phyloP scores from a whole-genome alignment of 2,797 vertebrate genomes.

The Glyptemys insculpta region DNA sequence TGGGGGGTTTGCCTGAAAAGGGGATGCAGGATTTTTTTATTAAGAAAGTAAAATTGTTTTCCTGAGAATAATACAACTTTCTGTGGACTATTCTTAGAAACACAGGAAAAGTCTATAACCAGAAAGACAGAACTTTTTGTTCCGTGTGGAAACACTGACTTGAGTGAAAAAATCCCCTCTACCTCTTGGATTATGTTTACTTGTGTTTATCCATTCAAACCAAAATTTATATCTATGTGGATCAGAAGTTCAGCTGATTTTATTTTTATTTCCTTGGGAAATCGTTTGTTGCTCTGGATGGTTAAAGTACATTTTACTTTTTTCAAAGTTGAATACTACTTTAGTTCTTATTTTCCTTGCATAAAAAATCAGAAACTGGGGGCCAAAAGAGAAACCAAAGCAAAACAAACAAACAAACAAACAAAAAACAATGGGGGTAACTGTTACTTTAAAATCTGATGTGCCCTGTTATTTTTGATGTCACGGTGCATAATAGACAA shows the following conservation, averaged over 20 bases:
- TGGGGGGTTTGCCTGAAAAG: neutral
- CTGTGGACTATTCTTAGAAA: neutral
- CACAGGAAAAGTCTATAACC: neutral
- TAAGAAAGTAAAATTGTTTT: neutral
- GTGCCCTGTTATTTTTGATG: neutral
- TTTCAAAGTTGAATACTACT: neutral
- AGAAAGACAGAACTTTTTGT: neutral
- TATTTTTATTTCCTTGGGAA: neutral
- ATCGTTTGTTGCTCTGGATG: neutral
- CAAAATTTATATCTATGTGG: neutral
- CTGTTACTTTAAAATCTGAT: neutral
- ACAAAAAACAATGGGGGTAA: too few species aligned
- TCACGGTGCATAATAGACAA: neutral
- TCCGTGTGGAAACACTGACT: neutral
- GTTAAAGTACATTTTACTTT: neutral
- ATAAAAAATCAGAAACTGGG: neutral
- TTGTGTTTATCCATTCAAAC: neutral
- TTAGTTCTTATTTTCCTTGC: neutral
- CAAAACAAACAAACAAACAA: neutral
- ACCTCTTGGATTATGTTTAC: neutral
- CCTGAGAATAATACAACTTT: neutral
- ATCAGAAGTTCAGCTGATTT: neutral
- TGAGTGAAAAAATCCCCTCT: neutral
- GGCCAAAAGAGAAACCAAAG: neutral
- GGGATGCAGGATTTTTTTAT: neutral